A percentile compares a stretch with the other conserved stretches of the same genome.
Evolutionary conservation across 92 coral and sea anemone genomes (phyloP).

Genomic region (Epizoanthus scotinus): DNA sequence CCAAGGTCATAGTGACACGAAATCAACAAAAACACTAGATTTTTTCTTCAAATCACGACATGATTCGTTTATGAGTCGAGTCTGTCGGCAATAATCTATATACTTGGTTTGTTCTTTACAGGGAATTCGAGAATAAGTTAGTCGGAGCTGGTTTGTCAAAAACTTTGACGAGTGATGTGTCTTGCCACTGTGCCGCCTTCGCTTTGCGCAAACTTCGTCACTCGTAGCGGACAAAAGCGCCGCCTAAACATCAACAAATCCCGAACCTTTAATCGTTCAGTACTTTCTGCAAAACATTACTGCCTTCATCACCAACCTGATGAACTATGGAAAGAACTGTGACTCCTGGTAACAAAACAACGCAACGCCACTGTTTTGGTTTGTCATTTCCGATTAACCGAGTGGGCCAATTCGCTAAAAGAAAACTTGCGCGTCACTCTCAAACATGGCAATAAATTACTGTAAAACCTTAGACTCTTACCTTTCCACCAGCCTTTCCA

Average conservation of each 20-base stretch:
- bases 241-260: background rate
- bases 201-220: slow-evolving; percentile 1
- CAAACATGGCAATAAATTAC: slow-evolving; percentile 2
- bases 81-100: too few relatives aligned
- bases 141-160: background rate
- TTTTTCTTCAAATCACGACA: background rate
- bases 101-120: background rate
- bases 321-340: background rate
- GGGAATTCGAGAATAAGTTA: background rate
- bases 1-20: slow-evolving; percentile 32
- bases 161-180: background rate
- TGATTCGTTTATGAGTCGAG: too few relatives aligned
- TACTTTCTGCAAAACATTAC: background rate
- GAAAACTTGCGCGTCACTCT: slow-evolving; percentile 37
- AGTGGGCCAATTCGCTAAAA: background rate
- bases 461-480: slow-evolving; percentile 32
- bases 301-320: background rate
- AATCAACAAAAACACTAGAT: slow-evolving; percentile 3
- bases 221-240: background rate
- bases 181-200: background rate
- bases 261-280: background rate
- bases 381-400: background rate
- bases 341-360: slow-evolving; percentile 13
- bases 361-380: background rate
- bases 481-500: slow-evolving; percentile 97